Conservation (phyloP, 2,797 vertebrate genomes). For the Acipenser transmontanus region DNA sequence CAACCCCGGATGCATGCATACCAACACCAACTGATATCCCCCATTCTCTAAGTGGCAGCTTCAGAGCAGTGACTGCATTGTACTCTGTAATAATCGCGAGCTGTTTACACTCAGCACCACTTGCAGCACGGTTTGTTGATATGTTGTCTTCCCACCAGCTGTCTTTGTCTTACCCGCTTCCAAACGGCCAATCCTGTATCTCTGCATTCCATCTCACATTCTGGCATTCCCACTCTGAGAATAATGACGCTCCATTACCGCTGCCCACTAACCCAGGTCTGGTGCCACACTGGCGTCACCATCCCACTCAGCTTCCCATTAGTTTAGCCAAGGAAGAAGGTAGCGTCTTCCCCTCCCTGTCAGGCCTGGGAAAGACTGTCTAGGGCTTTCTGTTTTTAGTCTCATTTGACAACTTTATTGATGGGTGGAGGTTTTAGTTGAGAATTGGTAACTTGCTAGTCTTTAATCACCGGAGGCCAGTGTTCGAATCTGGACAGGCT, state of each 20-base stretch:
- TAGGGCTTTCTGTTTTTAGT: not conserved
- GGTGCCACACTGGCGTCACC: not conserved
- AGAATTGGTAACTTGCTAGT: too few relatives aligned
- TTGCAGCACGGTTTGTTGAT: not conserved
- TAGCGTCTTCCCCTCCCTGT: not conserved
- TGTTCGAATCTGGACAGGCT: too few relatives aligned
- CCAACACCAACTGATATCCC: not conserved
- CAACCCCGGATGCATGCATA: not conserved
- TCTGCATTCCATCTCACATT: not conserved
- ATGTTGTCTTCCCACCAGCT: constrained; percentile 1
- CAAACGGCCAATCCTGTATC: not conserved
- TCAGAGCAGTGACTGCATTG: not conserved
- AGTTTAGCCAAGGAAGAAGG: too few relatives aligned
- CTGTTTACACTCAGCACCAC: not conserved
- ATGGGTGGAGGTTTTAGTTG: too few relatives aligned
- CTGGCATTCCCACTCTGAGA: not conserved
- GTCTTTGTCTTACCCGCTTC: not conserved
- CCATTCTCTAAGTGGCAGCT: not conserved
- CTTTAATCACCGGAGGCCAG: too few relatives aligned
- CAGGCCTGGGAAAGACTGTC: not conserved
- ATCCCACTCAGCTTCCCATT: not conserved
- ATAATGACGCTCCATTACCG: not conserved
- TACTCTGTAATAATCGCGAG: not conserved
- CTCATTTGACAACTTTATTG: not conserved
- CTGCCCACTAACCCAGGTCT: not conserved